phyloP scores from a whole-genome alignment of 1,140 invertebrate species.

The Tetragonula clypearis region DNA sequence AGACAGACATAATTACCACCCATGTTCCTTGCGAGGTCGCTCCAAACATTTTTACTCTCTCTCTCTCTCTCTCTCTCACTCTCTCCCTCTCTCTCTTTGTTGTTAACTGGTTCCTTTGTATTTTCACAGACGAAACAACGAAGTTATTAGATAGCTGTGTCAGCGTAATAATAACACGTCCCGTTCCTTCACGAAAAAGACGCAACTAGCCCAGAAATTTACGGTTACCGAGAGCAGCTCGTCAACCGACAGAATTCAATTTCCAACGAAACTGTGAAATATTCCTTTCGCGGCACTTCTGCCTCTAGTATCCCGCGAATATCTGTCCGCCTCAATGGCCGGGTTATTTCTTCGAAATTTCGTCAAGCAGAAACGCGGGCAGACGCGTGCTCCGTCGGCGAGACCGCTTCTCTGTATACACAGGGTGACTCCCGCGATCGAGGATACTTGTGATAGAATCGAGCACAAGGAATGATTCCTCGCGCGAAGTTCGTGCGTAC shows the following conservation, averaged over 20 bases:
- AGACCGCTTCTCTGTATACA: not conserved
- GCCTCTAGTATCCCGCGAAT: not conserved
- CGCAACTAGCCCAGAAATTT: not conserved
- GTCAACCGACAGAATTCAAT: constrained; percentile 19
- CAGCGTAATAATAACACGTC: constrained; percentile 7
- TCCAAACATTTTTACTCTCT: too few species aligned
- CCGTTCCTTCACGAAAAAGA: not conserved
- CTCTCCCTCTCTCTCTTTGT: not conserved
- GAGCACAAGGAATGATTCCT: not conserved
- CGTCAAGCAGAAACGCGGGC: not conserved
- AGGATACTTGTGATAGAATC: not conserved
- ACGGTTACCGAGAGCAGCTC: constrained; percentile 1
- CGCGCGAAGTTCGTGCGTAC: not conserved
- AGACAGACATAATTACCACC: too few species aligned
- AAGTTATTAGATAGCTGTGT: constrained; percentile 29
- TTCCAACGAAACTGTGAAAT: constrained; percentile 3
- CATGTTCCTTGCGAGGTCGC: too few species aligned
- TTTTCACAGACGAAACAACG: constrained; percentile 18
- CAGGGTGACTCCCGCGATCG: not conserved
- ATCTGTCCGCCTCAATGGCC: not conserved
- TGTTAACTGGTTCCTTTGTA: constrained; percentile 17
- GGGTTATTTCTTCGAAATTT: constrained; percentile 1
- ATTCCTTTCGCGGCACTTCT: not conserved
- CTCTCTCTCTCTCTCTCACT: too few species aligned
- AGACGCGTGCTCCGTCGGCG: not conserved